Evolutionary conservation across 2,797 vertebrate species (phyloP).

Genomic region (Enteromius anoplus): DNA sequence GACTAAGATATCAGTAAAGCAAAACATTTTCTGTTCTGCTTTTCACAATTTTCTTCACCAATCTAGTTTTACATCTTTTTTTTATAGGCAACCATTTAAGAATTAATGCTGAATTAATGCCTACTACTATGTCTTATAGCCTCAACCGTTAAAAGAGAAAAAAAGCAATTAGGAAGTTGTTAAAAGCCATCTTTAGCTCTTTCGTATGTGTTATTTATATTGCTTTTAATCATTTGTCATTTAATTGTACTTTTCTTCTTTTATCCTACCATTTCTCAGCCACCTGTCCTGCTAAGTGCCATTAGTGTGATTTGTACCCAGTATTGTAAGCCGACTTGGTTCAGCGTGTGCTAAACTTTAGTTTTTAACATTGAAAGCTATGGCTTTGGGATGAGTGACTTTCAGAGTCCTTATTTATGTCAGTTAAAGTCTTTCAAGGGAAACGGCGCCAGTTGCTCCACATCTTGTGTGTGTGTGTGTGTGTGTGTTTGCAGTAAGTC

Average conservation of each 20-base stretch:
- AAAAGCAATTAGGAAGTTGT: constrained; percentile 2
- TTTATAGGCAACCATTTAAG: neutral
- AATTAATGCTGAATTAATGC: neutral
- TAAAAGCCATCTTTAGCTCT: constrained; percentile 2
- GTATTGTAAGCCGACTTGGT: neutral
- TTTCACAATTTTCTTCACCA: neutral
- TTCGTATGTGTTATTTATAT: neutral
- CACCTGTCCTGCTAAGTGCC: constrained; percentile 14
- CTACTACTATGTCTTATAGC: neutral
- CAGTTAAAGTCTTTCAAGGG: neutral
- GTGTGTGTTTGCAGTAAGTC: constrained; percentile 33
- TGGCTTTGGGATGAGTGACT: constrained; percentile 28
- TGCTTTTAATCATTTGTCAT: constrained; percentile 8
- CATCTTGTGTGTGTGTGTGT: constrained; percentile 35
- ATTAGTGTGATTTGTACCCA: constrained; percentile 29
- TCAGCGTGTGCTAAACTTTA: neutral
- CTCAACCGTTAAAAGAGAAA: neutral
- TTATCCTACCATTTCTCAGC: constrained; percentile 16
- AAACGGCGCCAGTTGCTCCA: neutral
- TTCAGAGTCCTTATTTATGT: constrained; percentile 35
- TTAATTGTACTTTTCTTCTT: constrained; percentile 12
- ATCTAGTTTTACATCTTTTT: neutral
- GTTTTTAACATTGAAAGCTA: neutral
- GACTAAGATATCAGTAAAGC: neutral
- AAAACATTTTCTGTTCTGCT: neutral